Conservation (phyloP, 2,888 invertebrate genomes). For the Norana najaformis region DNA sequence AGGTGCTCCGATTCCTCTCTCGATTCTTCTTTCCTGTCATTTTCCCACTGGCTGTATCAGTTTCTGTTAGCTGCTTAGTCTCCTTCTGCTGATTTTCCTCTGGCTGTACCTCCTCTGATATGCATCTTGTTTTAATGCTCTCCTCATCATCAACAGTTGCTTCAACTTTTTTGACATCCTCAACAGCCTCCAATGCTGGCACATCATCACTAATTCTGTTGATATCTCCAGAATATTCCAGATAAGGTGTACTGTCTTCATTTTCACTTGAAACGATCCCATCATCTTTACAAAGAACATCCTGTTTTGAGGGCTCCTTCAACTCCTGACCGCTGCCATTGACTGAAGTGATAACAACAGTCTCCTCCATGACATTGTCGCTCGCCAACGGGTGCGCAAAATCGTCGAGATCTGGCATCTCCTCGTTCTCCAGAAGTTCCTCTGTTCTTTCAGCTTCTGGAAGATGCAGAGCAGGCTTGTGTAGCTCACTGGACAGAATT, state of each 20-base stretch:
- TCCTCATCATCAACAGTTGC: not conserved
- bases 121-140: not conserved
- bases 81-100: not conserved
- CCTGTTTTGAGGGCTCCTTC: not conserved
- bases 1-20: not conserved
- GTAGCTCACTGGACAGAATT: not conserved
- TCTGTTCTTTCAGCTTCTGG: not conserved
- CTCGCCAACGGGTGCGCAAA: slow-evolving; percentile 2
- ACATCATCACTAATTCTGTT: not conserved
- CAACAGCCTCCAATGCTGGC: not conserved
- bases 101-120: not conserved
- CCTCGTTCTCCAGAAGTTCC: not conserved
- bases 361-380: not conserved
- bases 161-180: not conserved
- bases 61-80: not conserved
- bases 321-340: slow-evolving; percentile 14
- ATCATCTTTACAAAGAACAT: not conserved
- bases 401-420: not conserved
- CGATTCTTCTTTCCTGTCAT: not conserved
- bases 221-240: not conserved
- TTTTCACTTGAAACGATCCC: not conserved
- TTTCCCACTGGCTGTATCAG: not conserved
- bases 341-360: not conserved
- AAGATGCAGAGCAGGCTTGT: not conserved
- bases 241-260: not conserved